Evolutionary conservation across 2,797 vertebrate genomes (phyloP), one percentile per base, ranked within the genome.

Genomic region (Cyprinella venusta): DNA sequence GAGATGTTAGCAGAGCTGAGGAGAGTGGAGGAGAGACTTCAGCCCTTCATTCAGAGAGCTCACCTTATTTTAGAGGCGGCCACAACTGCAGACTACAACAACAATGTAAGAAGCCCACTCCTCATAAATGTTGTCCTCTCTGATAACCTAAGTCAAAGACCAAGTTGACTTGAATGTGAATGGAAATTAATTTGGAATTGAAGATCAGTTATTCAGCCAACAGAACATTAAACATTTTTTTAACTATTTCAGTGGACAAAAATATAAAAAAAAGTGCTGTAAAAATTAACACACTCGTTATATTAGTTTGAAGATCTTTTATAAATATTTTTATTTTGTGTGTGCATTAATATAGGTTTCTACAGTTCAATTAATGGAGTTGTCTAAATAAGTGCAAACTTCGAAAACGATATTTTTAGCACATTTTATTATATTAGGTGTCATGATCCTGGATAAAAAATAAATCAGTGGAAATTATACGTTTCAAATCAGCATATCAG

Each of bases 1-100:
- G 96, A 97, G 89, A 95, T 98, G 88, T 91, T 98, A 83, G 93
- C 94, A 75, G 96, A 97, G 87, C 92, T 98, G 7, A 94, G 95
- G 50, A 90, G 96, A 68, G 94, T 96, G 64, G 96, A 97, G 89
- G 95, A 94, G 82, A 92, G 96, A 70, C 95, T 98, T 63, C 96
- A 97, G 88, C 97, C 97, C 1, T 97, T 97, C 88, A 92, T 97
- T 85, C 96, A 97, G 90, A 95, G 96, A 86, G 96, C 96, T 86
- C 95, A 96, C 67, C 93, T 95, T 82, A 95, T 98, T 85, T 90
- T 98, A 86, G 96, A 96, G 40, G 91, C 94, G 0, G 97, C 97
- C 13, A 94, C 96, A 68, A 93, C 91, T 0, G 93, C 95, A 1
- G 95, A 96, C 87, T 98, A 97, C 93, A 96, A 95, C 81, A 96